A percentile compares a stretch with the other conserved stretches of the same genome.
phyloP scores from a whole-genome alignment of 2,797 vertebrate species.

The Anabas testudineus region DNA sequence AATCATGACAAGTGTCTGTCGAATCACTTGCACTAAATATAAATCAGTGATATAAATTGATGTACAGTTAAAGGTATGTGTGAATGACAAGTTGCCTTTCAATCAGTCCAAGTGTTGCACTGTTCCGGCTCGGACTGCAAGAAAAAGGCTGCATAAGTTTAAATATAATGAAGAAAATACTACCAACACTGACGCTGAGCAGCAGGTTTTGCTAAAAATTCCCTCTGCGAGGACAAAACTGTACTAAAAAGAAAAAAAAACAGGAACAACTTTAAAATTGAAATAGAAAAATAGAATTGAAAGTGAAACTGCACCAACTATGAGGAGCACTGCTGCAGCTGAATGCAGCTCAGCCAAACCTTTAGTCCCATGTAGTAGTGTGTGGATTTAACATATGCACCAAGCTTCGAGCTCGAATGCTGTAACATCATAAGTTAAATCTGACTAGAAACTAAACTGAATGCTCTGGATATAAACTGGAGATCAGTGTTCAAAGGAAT shows the following conservation, averaged over 20 bases:
- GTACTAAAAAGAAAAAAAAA: conserved; percentile 25
- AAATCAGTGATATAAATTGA: not conserved
- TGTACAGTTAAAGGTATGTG: not conserved
- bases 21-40: not conserved
- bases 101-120: not conserved
- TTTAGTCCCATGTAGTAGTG: not conserved
- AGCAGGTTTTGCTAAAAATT: not conserved
- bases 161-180: not conserved
- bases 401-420: conserved; percentile 32
- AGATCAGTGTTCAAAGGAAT: no score
- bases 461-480: no score
- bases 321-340: conserved; percentile 34
- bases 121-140: not conserved
- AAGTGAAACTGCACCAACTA: conserved; percentile 45
- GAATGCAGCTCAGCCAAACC: conserved; percentile 33
- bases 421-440: no score
- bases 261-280: conserved; percentile 16
- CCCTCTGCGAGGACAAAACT: not conserved
- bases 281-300: no score
- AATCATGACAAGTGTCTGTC: conserved; percentile 8
- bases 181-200: not conserved
- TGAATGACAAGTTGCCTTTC: not conserved
- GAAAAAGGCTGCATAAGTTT: not conserved
- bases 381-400: conserved; percentile 1
- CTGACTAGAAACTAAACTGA: no score